Evolutionary conservation across 92 coral and sea anemone genomes (phyloP).

Genomic region (Muricea muricata): DNA sequence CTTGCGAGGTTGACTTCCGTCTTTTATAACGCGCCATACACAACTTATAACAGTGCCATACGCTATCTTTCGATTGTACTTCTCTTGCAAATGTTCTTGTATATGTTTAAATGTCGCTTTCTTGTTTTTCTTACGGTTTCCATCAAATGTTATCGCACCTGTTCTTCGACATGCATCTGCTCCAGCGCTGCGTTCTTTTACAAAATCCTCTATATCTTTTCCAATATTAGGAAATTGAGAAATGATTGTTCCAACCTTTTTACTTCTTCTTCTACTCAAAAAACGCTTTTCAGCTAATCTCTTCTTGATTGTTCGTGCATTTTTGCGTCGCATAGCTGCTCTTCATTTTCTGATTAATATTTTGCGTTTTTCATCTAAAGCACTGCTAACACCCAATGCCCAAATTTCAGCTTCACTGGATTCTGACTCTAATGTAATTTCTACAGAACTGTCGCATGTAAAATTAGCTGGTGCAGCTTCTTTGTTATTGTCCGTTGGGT

Average conservation of each 20-base stretch:
- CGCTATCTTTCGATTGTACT: conserved; percentile 50
- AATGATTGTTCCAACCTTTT: too few relatives aligned
- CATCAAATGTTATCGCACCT: conserved; percentile 56
- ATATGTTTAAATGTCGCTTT: conserved; percentile 64
- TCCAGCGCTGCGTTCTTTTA: conserved; percentile 45
- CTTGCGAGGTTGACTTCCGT: too few relatives aligned
- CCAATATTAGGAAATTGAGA: too few relatives aligned
- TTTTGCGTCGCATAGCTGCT: conserved; percentile 34
- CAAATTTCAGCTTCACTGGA: conserved; percentile 25
- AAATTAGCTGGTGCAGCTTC: background rate
- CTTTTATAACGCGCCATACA: conserved; percentile 70
- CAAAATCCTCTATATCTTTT: conserved; percentile 52
- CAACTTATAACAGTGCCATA: conserved; percentile 71
- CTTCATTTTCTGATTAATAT: conserved; percentile 29
- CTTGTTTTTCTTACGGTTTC: conserved; percentile 48
- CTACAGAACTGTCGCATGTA: background rate
- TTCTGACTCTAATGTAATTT: background rate
- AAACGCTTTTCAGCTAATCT: conserved; percentile 34
- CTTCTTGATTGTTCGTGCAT: conserved; percentile 34
- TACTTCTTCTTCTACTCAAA: conserved; percentile 48
- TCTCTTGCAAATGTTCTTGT: conserved; percentile 60
- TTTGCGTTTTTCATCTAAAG: conserved; percentile 43
- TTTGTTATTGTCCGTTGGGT: background rate
- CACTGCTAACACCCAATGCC: conserved; percentile 15
- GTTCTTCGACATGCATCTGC: conserved; percentile 72